A percentile compares a stretch with the other conserved stretches of the same genome.
These are phyloP conservation scores for Osmerus eperlanus DNA, from an alignment of 2,113 vertebrate species.

Conservation along the genomic window DNA sequence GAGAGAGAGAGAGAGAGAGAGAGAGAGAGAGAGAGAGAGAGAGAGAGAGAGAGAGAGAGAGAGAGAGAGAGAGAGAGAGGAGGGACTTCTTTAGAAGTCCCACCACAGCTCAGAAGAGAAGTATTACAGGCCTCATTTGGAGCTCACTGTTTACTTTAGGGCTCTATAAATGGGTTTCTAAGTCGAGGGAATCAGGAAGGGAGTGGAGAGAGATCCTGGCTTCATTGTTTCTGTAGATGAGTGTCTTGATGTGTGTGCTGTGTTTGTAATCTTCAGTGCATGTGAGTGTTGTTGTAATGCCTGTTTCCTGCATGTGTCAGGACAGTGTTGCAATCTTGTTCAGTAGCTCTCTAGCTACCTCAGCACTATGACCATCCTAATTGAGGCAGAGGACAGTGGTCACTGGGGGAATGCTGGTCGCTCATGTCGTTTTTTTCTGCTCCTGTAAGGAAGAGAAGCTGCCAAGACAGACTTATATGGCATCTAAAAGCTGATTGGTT, in stretches of 20 bases:
- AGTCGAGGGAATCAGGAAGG: slow-evolving; percentile 24
- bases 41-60: neutral
- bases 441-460: slow-evolving; percentile 26
- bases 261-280: slow-evolving; percentile 20
- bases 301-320: neutral
- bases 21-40: slow-evolving; percentile 10
- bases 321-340: neutral
- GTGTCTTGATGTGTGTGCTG: slow-evolving; percentile 18
- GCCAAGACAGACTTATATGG: slow-evolving; percentile 26
- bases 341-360: slow-evolving; percentile 30
- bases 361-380: slow-evolving; percentile 37
- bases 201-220: slow-evolving; percentile 20
- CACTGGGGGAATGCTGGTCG: slow-evolving; percentile 29
- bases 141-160: slow-evolving; percentile 68
- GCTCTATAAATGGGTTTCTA: slow-evolving; percentile 56
- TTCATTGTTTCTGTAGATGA: slow-evolving; percentile 19
- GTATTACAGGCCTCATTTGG: slow-evolving; percentile 64
- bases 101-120: slow-evolving; percentile 51
- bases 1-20: slow-evolving; percentile 26
- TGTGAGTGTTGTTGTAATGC: neutral
- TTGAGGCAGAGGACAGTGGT: slow-evolving; percentile 47
- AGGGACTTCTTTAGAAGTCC: slow-evolving; percentile 39
- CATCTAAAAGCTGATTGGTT: slow-evolving; percentile 40
- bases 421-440: slow-evolving; percentile 32
- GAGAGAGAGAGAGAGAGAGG: neutral